Base-by-base conservation (phyloP, 2,113 vertebrate species). In the Seriola quinqueradiata region DNA sequence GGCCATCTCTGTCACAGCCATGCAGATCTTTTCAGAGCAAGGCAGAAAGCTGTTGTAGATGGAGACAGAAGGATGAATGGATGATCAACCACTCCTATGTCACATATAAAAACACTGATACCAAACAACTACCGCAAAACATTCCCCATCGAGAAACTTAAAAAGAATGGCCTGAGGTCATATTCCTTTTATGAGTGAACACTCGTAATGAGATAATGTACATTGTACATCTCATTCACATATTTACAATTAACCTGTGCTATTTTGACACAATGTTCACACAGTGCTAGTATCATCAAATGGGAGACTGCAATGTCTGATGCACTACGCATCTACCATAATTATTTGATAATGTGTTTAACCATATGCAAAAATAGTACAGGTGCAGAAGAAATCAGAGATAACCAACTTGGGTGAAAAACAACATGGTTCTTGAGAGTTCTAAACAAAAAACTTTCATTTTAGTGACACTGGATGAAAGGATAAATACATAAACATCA, bases 1-100 rank as follows among this genome's bases (percentile, higher is more conserved):
- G 52, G 98, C 98, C 98, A 99, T 99, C 93, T 99, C 98, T 0
- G 95, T 97, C 81, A 99, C 98, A 82, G 98, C 98, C 87, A 96
- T 70, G 11, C 97, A 97, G 94, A 99, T 99, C 93, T 97, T 98
- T 94, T 99, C 98, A 8, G 98, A 99, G 92, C 98, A 99, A 1
- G 97, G 98, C 80, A 97, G 95, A 71, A 99, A 99, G 92, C 98
- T 99, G 96, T 8, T 2, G 28, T 16, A 58, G 63, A 19, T 19
- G 4, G 25, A 77, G 8, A 83, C 25, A 79, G 72, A 19, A 77
- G 48, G 36, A 9, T 67, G 54, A 69, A 60, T 40, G 68, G 23
- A 5, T 10, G 13, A 52, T 73, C 32, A 25, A 77, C 23, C 12
- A 23, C 44, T 66, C 32, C 12, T 42, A 4, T 21, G 17, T 38